phyloP scores from a whole-genome alignment of 2,888 invertebrate species.

The Endotricha flammealis region DNA sequence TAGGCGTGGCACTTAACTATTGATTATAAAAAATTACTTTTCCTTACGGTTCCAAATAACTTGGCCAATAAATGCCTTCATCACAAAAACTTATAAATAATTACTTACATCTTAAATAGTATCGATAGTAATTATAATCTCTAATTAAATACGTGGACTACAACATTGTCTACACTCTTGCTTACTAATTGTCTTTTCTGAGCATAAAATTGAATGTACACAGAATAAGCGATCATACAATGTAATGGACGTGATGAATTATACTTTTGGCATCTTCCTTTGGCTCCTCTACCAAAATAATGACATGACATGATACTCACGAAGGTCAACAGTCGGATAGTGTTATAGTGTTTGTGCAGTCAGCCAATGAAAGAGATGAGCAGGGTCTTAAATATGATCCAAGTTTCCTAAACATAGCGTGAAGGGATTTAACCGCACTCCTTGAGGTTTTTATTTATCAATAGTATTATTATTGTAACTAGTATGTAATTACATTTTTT shows the following conservation, averaged over 20 bases:
- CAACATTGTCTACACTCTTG: constrained; percentile 41
- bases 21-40: constrained; percentile 64
- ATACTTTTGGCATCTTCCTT: constrained; percentile 69
- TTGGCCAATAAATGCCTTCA: constrained; percentile 73
- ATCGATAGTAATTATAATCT: constrained; percentile 31
- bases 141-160: constrained; percentile 40
- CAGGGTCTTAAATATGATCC: too few species aligned
- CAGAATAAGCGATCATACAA: constrained; percentile 29
- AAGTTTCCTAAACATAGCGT: too few species aligned
- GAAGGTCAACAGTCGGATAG: too few species aligned
- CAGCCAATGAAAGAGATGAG: too few species aligned
- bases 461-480: too few species aligned
- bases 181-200: constrained; percentile 67
- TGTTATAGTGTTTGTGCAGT: too few species aligned
- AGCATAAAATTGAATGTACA: constrained; percentile 49
- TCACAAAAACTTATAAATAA: constrained; percentile 53
- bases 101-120: constrained; percentile 28
- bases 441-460: too few species aligned
- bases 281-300: constrained; percentile 65
- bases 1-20: constrained; percentile 74
- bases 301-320: constrained; percentile 21
- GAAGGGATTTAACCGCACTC: too few species aligned
- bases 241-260: constrained; percentile 51
- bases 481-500: too few species aligned
- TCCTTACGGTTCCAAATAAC: constrained; percentile 55